Evolutionary conservation across 2,113 vertebrate genomes (phyloP), one percentile per base, ranked within the genome.

Genomic region (Manacus vitellinus): DNA sequence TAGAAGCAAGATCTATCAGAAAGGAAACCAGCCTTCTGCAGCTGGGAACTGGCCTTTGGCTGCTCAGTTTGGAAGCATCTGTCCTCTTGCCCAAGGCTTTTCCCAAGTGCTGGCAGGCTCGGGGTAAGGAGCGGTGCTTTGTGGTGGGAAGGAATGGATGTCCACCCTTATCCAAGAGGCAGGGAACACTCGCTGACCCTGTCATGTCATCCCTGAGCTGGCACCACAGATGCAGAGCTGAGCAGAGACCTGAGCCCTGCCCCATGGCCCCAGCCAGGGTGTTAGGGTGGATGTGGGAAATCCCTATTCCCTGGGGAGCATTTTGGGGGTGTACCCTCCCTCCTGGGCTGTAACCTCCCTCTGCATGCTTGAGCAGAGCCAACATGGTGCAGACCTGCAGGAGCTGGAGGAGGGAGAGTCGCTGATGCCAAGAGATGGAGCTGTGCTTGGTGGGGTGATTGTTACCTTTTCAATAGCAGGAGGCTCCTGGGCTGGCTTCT

Each of bases 181-280:
- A 59, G 41, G 17, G 24, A 33, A 24, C 4, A 0, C 30, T 31
- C 30, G 10, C 49, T 65, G 83, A 22, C 12, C 27, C 63, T 27
- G 44, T 59, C 35, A 11, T 0, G 0, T 49, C 61, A 35, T 43
- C 62, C 35, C 74, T 11, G 51, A 62, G 73, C 8, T 21, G 56
- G 24, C 52, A 30, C 3, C 4, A 3, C 25, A 58, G 49, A 44
- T 4, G 51, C 12, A 8, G 10, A 4, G 11, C 68, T 52, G 54
- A 70, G 68, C 41, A 12, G 80, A 31, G 43, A 47, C 8, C 28
- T 0, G 30, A 58, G 59, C 8, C 7, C 8, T 66, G 30, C 24
- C 44, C 49, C 8, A 0, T 8, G 39, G 43, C 30, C 43, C 30
- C 56, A 44, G 28, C 51, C 37, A 6, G 19, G 16, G 3, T 22